Evolutionary conservation across 2,797 vertebrate species (phyloP).

Genomic region (Phalanger gymnotis): DNA sequence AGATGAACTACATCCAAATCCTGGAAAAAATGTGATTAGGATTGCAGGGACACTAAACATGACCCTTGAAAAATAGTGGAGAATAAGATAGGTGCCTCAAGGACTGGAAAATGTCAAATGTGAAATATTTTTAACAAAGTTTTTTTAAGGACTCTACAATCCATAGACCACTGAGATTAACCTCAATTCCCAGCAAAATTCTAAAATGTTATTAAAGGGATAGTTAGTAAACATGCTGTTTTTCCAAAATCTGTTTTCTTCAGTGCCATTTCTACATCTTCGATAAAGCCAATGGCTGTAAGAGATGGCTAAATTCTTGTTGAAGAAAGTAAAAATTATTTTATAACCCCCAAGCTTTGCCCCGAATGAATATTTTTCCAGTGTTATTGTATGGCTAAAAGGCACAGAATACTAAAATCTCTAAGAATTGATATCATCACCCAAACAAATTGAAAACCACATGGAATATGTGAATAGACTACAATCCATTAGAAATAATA

Average conservation of each 20-base stretch:
- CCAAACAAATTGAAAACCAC: neutral
- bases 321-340: neutral
- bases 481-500: neutral
- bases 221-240: neutral
- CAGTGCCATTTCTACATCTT: neutral
- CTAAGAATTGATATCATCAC: neutral
- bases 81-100: neutral
- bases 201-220: neutral
- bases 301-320: neutral
- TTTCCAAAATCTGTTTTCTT: neutral
- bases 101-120: neutral
- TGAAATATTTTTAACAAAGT: neutral
- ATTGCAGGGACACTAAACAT: neutral
- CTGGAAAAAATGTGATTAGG: neutral
- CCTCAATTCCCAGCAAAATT: neutral
- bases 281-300: neutral
- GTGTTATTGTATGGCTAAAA: neutral
- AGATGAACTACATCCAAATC: neutral
- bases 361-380: neutral
- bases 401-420: neutral
- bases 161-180: neutral
- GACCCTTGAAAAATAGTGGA: neutral
- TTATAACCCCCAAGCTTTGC: neutral
- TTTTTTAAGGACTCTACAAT: neutral
- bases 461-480: neutral